A percentile compares a stretch with the other conserved stretches of the same genome.
phyloP scores from a whole-genome alignment of 1,140 invertebrate species.

The Bombus turneri region DNA sequence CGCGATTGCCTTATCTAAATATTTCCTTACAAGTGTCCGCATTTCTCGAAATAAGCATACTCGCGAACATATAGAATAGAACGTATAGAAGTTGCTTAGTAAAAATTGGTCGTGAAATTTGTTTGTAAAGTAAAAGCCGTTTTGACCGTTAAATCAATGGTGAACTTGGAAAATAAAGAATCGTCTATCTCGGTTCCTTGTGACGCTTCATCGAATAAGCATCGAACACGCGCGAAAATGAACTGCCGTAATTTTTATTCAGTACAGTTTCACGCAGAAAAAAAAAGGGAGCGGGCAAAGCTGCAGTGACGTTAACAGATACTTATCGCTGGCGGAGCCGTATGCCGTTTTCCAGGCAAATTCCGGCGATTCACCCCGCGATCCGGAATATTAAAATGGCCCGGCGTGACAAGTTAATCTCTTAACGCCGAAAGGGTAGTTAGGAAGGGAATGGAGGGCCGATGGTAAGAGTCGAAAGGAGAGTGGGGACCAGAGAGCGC shows the following conservation, averaged over 20 bases:
- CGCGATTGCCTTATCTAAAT: slow-evolving; percentile 36
- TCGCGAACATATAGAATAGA: too few relatives aligned
- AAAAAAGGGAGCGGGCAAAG: background rate
- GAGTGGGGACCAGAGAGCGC: slow-evolving; percentile 43
- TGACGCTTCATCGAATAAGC: slow-evolving; percentile 27
- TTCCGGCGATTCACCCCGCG: slow-evolving; percentile 57
- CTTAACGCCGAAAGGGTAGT: slow-evolving; percentile 71
- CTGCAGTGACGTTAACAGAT: slow-evolving; percentile 59
- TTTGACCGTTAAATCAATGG: slow-evolving; percentile 36
- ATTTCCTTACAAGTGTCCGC: too few relatives aligned
- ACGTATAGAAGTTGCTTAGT: background rate
- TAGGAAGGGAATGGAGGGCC: slow-evolving; percentile 47
- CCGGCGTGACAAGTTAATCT: slow-evolving; percentile 74
- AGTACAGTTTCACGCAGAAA: background rate
- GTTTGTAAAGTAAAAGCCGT: background rate
- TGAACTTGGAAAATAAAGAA: slow-evolving; percentile 33
- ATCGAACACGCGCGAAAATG: slow-evolving; percentile 14
- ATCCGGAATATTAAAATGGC: slow-evolving; percentile 72
- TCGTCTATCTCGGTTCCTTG: slow-evolving; percentile 36
- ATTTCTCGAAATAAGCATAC: background rate
- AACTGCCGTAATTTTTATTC: slow-evolving; percentile 40
- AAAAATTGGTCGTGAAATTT: background rate
- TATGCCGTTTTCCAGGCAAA: slow-evolving; percentile 61
- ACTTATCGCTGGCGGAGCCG: slow-evolving; percentile 59
- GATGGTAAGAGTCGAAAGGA: slow-evolving; percentile 57